Evolutionary conservation across 1,140 invertebrate genomes (phyloP), one percentile per base, ranked within the genome.

Genomic region (Contarinia nasturtii): DNA sequence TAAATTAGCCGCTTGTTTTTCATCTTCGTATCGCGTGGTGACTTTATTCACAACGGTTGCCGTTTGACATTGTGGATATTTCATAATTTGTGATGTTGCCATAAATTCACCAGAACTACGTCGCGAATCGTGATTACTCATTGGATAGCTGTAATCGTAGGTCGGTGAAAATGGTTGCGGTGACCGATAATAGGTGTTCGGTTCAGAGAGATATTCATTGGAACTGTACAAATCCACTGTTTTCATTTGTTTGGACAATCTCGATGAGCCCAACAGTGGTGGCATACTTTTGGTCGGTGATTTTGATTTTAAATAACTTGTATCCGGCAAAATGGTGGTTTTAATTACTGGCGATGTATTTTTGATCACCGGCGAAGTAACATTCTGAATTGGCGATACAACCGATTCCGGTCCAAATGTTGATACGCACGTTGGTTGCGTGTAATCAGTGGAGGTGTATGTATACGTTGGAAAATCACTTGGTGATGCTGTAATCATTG

Each of bases 11-110:
- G 27, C 27, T 27, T 27, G 27, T 27, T 21, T 21, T 4, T 43
- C 41, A 18, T 20, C 20, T 4, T 18, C 41, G 18, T 18, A 11
- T 20, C 41, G n/a, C 18, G 41, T 18, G 4, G 41, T 43, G 14
- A 43, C 18, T 44, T 44, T 44, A 44, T 44, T 44, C 5, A 14
- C 7, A 33, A 63, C 56, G 0, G 54, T 53, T 4, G 76, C 77
- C 37, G 72, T 67, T 51, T 77, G 76, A 33, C 70, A 66, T 21
- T 75, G 67, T 0, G 76, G 76, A 2, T 71, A 76, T 14, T 68
- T 65, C 76, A 80, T 79, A 7, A 80, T 75, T 50, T 70, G 71
- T 47, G 72, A 72, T 48, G 74, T 73, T 4, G 73, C 73, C 19
- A 65, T 67, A 53, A 75, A 71, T 55, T 75, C 74, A 22, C 60